A percentile compares a stretch with the other conserved stretches of the same genome.
These are phyloP conservation scores for Monochamus alternatus DNA, from an alignment of 2,888 invertebrate genomes.

Conservation along the genomic window DNA sequence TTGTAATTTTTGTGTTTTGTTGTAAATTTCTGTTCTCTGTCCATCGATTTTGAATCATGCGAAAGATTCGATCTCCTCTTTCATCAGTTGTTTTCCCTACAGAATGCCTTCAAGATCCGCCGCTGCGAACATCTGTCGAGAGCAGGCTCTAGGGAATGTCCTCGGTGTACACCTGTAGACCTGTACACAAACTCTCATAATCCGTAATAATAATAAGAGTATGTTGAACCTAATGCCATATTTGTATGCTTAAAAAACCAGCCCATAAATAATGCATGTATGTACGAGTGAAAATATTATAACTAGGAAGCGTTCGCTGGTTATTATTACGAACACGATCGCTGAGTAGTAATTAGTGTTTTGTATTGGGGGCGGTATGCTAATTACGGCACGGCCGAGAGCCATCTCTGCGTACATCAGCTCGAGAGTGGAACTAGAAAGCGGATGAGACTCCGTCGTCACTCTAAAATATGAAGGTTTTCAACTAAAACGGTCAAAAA, in stretches of 20 bases:
- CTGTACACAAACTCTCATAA: constrained; percentile 15
- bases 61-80: no score
- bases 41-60: no score
- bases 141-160: constrained; percentile 29
- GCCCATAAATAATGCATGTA: constrained; percentile 22
- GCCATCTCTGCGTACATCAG: neutral
- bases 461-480: no score
- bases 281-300: constrained; percentile 20
- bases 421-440: neutral
- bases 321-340: constrained; percentile 2
- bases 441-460: no score
- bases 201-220: constrained; percentile 29
- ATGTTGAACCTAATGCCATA: constrained; percentile 34
- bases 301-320: constrained; percentile 27
- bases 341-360: constrained; percentile 18
- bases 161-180: constrained; percentile 18
- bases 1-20: no score
- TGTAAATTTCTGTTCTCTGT: no score
- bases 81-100: no score
- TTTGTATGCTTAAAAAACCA: constrained; percentile 25
- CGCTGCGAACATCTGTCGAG: neutral
- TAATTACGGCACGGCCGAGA: neutral
- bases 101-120: neutral
- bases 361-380: constrained; percentile 15
- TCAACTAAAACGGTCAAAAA: no score